A percentile compares a stretch with the other conserved stretches of the same genome.
Conservation (phyloP, 2,797 vertebrate genomes). For the Esox masquinongy region DNA sequence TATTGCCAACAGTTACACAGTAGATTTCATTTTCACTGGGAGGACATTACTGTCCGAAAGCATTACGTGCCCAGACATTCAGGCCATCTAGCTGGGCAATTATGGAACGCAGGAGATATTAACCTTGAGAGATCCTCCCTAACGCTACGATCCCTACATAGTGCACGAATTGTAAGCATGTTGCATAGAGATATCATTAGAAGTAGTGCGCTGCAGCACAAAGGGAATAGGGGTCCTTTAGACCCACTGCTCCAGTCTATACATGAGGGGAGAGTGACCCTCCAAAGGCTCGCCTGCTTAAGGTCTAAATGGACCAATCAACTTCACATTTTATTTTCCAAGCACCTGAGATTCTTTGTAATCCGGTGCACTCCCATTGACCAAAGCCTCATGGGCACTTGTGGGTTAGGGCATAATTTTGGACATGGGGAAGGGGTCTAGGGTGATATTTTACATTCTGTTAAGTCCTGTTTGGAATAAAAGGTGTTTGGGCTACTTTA, state of each 20-base stretch:
- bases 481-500: constrained; percentile 25
- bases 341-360: constrained; percentile 37
- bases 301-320: constrained; percentile 47
- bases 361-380: too few species aligned
- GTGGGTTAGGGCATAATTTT: neutral
- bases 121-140: neutral
- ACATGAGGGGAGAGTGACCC: constrained; percentile 4
- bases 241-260: neutral
- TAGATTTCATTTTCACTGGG: constrained; percentile 7
- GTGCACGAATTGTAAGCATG: neutral
- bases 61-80: neutral
- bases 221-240: neutral
- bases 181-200: neutral
- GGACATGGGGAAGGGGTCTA: constrained; percentile 12
- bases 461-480: constrained; percentile 46
- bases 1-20: neutral
- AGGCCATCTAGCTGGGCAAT: neutral
- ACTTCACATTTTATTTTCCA: constrained; percentile 49
- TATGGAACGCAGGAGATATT: neutral
- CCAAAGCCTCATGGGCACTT: neutral
- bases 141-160: neutral
- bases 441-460: constrained; percentile 51
- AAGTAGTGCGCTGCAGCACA: neutral
- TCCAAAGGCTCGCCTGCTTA: constrained; percentile 36
- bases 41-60: constrained; percentile 12